phyloP scores from a whole-genome alignment of 2,113 vertebrate genomes.

The Limnothrissa miodon region DNA sequence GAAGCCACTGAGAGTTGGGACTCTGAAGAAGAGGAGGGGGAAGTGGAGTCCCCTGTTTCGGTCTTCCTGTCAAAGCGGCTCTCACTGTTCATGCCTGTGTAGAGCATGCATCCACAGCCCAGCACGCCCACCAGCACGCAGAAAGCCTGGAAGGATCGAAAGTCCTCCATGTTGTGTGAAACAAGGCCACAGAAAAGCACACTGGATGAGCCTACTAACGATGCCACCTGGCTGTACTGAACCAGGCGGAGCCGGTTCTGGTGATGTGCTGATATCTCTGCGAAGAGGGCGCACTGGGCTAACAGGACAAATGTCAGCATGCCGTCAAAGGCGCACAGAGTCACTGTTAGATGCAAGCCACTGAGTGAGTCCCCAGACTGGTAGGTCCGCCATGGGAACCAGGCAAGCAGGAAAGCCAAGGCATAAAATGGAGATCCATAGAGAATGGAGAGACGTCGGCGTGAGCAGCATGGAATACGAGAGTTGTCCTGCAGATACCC shows the following conservation, averaged over 20 bases:
- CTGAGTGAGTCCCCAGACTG: conserved; percentile 79
- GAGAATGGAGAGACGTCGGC: conserved; percentile 72
- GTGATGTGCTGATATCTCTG: conserved; percentile 76
- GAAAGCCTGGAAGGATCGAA: conserved; percentile 75
- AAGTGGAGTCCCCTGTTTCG: background rate
- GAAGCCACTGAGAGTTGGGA: conserved; percentile 64
- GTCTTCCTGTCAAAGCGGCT: conserved; percentile 69
- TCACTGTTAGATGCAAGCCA: conserved; percentile 77
- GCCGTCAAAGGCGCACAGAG: conserved; percentile 80
- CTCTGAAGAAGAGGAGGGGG: background rate
- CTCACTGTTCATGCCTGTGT: conserved; percentile 72
- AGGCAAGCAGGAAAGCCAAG: conserved; percentile 83
- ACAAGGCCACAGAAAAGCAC: conserved; percentile 82
- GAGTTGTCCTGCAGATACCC: conserved; percentile 85
- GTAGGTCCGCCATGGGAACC: conserved; percentile 88
- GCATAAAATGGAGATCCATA: conserved; percentile 78
- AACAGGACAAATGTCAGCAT: conserved; percentile 82
- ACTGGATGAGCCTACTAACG: conserved; percentile 77
- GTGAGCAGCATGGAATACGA: conserved; percentile 66
- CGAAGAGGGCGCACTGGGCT: conserved; percentile 81
- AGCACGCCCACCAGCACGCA: conserved; percentile 64
- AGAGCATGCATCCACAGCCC: conserved; percentile 79
- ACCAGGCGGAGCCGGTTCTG: conserved; percentile 75
- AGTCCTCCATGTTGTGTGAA: conserved; percentile 82
- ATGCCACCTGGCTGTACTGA: conserved; percentile 81